Conservation (phyloP, 2,797 vertebrate species). For the Leptodactylus fallax region DNA sequence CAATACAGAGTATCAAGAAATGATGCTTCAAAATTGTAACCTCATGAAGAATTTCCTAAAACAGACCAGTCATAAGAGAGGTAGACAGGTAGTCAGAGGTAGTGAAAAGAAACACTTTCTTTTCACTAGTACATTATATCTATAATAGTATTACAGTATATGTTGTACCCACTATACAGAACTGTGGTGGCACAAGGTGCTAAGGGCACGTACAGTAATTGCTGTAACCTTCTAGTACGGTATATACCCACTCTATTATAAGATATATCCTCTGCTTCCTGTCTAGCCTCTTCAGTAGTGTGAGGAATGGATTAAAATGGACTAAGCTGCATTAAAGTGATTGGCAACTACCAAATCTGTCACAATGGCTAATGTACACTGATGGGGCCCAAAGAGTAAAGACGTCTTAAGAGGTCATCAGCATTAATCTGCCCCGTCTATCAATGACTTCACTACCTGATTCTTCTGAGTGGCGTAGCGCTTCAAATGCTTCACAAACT, state of each 20-base stretch:
- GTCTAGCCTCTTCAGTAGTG: not conserved
- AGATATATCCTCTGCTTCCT: not conserved
- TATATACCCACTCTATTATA: not conserved
- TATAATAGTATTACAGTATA: too few relatives aligned
- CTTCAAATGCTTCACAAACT: slow-evolving; percentile 96
- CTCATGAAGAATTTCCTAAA: too few relatives aligned
- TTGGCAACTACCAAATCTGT: slow-evolving; percentile 74
- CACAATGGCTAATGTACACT: slow-evolving; percentile 69
- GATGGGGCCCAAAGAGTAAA: slow-evolving; percentile 73
- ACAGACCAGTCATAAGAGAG: too few relatives aligned
- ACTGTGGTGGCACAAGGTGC: too few relatives aligned
- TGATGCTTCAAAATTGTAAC: too few relatives aligned
- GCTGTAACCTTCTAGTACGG: not conserved
- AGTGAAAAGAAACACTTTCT: too few relatives aligned
- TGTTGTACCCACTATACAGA: too few relatives aligned
- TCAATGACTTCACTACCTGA: slow-evolving; percentile 79
- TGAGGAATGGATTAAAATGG: slow-evolving; percentile 73
- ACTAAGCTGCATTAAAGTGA: slow-evolving; percentile 79
- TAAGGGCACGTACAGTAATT: too few relatives aligned
- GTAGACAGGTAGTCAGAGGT: too few relatives aligned
- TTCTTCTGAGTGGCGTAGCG: slow-evolving; percentile 83
- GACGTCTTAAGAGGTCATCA: slow-evolving; percentile 69
- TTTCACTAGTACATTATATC: too few relatives aligned
- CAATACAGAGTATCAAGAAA: too few relatives aligned
- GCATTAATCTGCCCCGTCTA: slow-evolving; percentile 54